Percentiles rank a stretch among this genome's conserved stretches.
Conservation (phyloP, 2,113 vertebrate genomes). For the Thomomys bottae region DNA sequence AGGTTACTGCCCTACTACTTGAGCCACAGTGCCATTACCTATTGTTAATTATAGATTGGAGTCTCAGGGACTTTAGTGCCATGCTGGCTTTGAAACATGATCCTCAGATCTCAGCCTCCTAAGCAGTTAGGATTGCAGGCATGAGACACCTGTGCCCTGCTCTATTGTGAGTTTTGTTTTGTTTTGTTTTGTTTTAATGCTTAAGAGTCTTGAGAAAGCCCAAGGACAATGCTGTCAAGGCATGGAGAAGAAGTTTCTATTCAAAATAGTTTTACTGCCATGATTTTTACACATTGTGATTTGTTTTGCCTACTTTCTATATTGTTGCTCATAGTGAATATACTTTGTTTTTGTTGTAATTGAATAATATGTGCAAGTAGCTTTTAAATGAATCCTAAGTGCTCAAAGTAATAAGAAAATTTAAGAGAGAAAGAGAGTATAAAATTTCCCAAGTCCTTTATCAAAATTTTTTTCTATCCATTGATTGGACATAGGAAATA, state of each 20-base stretch:
- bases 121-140: too few species aligned
- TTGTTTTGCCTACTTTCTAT: constrained; percentile 24
- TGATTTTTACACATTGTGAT: constrained; percentile 38
- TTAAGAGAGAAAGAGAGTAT: not conserved
- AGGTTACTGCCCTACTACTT: too few species aligned
- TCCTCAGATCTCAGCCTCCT: too few species aligned
- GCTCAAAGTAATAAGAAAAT: not conserved
- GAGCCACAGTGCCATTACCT: too few species aligned
- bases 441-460: not conserved
- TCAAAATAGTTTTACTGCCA: constrained; percentile 46
- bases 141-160: accelerated
- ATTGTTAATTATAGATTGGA: too few species aligned
- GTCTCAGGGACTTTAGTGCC: too few species aligned
- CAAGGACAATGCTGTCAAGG: constrained; percentile 12
- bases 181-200: too few species aligned
- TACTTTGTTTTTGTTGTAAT: not conserved
- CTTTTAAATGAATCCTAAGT: not conserved
- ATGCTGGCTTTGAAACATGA: too few species aligned
- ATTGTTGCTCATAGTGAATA: constrained; percentile 18
- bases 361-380: not conserved
- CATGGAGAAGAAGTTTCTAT: constrained; percentile 14
- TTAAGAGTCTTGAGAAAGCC: too few species aligned
- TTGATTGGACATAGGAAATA: not conserved
- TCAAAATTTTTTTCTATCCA: not conserved
- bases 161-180: too few species aligned